A percentile compares a stretch with the other conserved stretches of the same genome.
Conservation (phyloP, 2,113 vertebrate species). For the Pseudonaja textilis region DNA sequence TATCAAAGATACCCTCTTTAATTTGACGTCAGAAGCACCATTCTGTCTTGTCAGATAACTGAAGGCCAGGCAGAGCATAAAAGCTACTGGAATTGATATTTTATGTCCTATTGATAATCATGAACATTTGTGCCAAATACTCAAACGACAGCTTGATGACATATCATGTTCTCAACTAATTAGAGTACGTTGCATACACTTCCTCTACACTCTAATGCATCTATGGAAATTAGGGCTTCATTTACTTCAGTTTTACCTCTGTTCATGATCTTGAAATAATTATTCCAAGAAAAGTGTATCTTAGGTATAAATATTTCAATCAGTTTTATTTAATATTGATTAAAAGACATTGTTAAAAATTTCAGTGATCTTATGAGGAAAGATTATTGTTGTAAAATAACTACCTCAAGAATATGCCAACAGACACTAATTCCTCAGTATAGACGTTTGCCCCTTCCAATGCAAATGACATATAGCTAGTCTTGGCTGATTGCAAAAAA, state of each 20-base stretch:
- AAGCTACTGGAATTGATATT: not conserved
- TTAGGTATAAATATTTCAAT: not conserved
- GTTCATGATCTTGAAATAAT: not conserved
- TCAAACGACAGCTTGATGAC: not conserved
- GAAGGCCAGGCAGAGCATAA: not conserved
- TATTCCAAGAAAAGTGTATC: not conserved
- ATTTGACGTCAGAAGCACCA: not conserved
- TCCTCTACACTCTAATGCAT: not conserved
- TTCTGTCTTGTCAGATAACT: not conserved
- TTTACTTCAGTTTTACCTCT: not conserved
- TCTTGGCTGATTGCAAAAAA: not conserved
- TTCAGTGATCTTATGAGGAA: not conserved
- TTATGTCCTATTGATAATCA: not conserved
- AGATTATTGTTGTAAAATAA: not conserved
- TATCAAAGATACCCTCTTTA: not conserved
- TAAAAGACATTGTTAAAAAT: not conserved
- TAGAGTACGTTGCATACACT: not conserved
- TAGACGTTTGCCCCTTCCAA: not conserved
- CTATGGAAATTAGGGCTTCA: not conserved
- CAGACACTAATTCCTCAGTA: not conserved
- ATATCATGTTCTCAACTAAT: not conserved
- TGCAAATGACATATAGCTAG: not conserved
- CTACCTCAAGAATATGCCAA: not conserved
- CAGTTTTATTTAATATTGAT: not conserved
- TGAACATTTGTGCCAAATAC: not conserved